Evolutionary conservation across 2,797 vertebrate species (phyloP).

Genomic region (Morelia viridis): DNA sequence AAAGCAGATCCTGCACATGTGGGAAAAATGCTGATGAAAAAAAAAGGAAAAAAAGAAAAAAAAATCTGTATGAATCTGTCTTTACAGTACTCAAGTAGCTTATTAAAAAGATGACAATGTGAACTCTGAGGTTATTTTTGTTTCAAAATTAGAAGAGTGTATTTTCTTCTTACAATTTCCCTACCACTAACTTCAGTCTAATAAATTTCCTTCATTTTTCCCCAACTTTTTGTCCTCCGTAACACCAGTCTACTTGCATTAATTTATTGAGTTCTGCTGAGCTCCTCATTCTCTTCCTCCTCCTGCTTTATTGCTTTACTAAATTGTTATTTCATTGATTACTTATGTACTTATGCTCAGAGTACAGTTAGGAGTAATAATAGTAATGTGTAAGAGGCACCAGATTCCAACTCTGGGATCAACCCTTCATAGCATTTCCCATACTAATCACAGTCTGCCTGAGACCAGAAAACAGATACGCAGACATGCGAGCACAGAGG

Average conservation of each 20-base stretch:
- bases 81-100: neutral
- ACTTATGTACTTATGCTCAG: neutral
- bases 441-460: neutral
- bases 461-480: neutral
- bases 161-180: neutral
- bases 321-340: neutral
- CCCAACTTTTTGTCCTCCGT: too few species aligned
- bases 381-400: neutral
- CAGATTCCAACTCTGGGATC: neutral
- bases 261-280: neutral
- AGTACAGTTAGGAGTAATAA: neutral
- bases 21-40: too few species aligned
- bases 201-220: neutral
- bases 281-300: neutral
- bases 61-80: neutral
- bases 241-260: neutral
- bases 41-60: too few species aligned
- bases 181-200: neutral
- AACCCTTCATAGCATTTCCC: neutral
- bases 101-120: too few species aligned
- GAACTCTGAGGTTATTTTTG: neutral
- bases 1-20: too few species aligned
- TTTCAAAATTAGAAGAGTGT: neutral
- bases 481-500: neutral
- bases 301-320: neutral